phyloP scores from a whole-genome alignment of 2,113 vertebrate genomes.

The Nerophis lumbriciformis region DNA sequence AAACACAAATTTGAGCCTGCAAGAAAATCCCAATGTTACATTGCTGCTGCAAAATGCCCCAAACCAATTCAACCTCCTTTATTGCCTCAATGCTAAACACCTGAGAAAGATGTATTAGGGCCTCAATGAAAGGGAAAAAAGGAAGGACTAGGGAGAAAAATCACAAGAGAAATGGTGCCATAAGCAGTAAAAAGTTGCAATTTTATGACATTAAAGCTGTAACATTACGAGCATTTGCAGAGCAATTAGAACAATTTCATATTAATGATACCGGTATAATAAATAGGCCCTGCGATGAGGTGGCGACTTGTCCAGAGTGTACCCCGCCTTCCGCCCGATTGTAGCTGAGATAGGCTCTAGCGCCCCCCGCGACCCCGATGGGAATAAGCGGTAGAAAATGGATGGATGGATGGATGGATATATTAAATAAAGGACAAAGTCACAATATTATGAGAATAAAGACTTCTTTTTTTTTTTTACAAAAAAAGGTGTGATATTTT shows the following conservation, averaged over 20 bases:
- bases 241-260: too few species aligned
- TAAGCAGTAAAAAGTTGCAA: background rate
- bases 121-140: background rate
- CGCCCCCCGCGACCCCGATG: too few species aligned
- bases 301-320: too few species aligned
- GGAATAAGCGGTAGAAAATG: too few species aligned
- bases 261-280: too few species aligned
- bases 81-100: conserved; percentile 11
- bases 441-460: background rate
- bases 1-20: conserved; percentile 14
- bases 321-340: too few species aligned
- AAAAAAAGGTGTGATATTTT: background rate
- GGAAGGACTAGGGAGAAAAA: background rate
- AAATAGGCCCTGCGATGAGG: too few species aligned
- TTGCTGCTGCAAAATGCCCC: conserved; percentile 4
- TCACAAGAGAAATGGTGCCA: background rate
- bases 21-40: conserved; percentile 30
- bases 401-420: too few species aligned
- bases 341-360: too few species aligned
- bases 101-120: background rate
- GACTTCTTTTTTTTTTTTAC: background rate
- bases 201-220: background rate
- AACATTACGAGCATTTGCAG: too few species aligned
- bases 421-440: too few species aligned
- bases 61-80: conserved; percentile 25